These are phyloP conservation scores for Corapipo altera DNA, from an alignment of 2,113 vertebrate species.

Conservation along the genomic window DNA sequence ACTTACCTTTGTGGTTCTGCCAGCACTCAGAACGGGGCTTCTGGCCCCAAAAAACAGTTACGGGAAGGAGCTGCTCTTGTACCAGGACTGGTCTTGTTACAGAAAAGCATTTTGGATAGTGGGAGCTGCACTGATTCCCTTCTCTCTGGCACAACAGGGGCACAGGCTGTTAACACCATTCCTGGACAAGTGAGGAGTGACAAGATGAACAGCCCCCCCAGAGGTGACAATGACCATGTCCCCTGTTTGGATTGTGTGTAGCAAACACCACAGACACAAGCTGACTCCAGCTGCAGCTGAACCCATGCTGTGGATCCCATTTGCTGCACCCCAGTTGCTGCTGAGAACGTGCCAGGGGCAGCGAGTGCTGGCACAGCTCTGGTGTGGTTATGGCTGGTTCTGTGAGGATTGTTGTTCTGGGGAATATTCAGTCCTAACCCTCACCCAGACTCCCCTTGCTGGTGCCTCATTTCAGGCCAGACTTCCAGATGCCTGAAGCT, in stretches of 20 bases:
- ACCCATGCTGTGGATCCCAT: background rate
- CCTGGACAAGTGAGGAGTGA: too few relatives aligned
- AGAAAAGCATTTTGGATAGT: background rate
- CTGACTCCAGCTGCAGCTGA: background rate
- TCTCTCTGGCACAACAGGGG: background rate
- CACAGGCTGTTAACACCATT: background rate
- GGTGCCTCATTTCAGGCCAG: background rate
- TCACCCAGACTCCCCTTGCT: background rate
- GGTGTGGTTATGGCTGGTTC: background rate
- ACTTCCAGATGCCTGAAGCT: background rate
- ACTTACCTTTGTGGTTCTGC: background rate
- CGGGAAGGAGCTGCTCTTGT: background rate
- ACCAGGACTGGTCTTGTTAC: background rate
- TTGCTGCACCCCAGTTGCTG: background rate
- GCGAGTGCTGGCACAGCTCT: background rate
- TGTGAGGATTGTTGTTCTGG: background rate
- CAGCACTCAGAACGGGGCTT: rapidly evolving
- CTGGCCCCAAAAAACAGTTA: background rate
- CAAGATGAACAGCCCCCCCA: too few relatives aligned
- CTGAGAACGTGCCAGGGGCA: background rate
- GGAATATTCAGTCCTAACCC: background rate
- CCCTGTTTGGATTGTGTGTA: background rate
- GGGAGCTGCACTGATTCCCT: background rate
- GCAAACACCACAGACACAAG: too few relatives aligned
- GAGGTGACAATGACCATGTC: background rate